A percentile compares a stretch with the other conserved stretches of the same genome.
Evolutionary conservation across 2,797 vertebrate genomes (phyloP).

Genomic region (Squalus acanthias): DNA sequence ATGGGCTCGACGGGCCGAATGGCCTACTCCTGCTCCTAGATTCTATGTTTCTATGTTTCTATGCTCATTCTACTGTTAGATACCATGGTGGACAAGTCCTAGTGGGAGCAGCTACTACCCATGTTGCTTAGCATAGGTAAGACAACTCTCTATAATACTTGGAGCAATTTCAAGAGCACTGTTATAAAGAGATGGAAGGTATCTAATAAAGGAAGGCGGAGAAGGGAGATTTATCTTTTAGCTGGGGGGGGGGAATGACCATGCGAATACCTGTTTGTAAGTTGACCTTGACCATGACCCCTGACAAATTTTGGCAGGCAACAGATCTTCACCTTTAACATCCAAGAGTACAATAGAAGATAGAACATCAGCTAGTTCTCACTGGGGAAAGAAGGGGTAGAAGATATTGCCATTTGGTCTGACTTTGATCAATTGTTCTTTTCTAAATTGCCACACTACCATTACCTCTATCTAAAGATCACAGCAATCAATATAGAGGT

Average conservation of each 20-base stretch:
- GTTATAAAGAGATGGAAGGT: neutral
- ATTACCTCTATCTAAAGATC: neutral
- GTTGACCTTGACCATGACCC: no score
- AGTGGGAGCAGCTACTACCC: neutral
- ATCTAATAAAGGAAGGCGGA: neutral
- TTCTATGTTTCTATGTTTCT: no score
- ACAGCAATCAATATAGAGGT: neutral
- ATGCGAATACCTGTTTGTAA: no score
- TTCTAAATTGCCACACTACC: neutral
- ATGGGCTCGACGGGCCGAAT: no score
- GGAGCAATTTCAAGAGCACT: neutral
- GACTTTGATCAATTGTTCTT: neutral
- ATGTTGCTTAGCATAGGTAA: neutral
- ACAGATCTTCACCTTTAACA: neutral
- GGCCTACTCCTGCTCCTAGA: no score
- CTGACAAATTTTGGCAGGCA: neutral
- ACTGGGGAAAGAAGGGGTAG: neutral
- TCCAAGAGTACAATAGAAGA: neutral
- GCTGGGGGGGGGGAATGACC: no score
- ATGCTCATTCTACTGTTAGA: neutral
- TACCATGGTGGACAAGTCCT: neutral
- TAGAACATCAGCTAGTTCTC: neutral
- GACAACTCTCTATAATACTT: neutral
- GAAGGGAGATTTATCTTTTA: neutral
- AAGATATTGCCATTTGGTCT: neutral